phyloP scores from a whole-genome alignment of 2,888 invertebrate species.

The Megamerina dolium region DNA sequence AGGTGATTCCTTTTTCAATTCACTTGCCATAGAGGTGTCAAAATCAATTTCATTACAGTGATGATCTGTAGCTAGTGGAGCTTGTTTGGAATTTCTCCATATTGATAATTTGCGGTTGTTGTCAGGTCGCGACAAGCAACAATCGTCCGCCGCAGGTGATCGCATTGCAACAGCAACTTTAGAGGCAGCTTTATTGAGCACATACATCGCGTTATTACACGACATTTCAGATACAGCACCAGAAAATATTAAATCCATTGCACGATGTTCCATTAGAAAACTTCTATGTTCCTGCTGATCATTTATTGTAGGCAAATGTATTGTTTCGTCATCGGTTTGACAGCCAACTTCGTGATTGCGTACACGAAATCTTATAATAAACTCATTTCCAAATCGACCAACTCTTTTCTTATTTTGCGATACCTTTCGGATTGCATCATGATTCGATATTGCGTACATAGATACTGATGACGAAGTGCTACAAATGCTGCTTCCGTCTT shows the following conservation, averaged over 20 bases:
- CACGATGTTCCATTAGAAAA: constrained; percentile 12
- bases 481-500: constrained; percentile 20
- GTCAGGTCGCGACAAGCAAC: constrained; percentile 1
- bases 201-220: constrained; percentile 24
- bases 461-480: not conserved
- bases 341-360: constrained; percentile 54
- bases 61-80: not conserved
- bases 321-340: constrained; percentile 52
- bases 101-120: too few species aligned
- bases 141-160: constrained; percentile 11
- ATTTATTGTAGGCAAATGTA: too few species aligned
- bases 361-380: constrained; percentile 66
- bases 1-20: constrained; percentile 14
- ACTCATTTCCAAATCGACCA: constrained; percentile 33
- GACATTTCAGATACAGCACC: too few species aligned
- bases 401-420: not conserved
- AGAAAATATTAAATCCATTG: constrained; percentile 14
- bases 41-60: constrained; percentile 21
- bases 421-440: too few species aligned
- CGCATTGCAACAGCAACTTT: constrained; percentile 23
- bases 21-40: constrained; percentile 15
- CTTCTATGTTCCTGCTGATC: too few species aligned
- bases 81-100: not conserved
- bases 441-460: constrained; percentile 8
- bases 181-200: constrained; percentile 26